Conservation (phyloP, 2,888 invertebrate genomes). For the Mythimna loreyi region DNA sequence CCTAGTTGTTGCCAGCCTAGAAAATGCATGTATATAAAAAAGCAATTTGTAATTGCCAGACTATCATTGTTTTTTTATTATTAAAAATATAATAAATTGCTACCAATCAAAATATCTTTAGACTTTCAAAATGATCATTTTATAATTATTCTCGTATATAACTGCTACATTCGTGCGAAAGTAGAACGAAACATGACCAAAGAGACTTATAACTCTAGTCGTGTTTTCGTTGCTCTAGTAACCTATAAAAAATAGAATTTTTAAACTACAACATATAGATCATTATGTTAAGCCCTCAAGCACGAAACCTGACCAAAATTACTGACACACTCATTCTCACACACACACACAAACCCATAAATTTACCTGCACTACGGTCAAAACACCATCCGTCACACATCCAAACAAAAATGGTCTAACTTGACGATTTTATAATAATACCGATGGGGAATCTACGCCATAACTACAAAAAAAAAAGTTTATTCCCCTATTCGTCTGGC, state of each 20-base stretch:
- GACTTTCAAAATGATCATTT: conserved; percentile 29
- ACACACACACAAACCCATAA: conserved; percentile 57
- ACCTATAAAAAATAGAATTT: conserved; percentile 46
- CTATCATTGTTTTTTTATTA: conserved; percentile 19
- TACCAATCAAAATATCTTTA: conserved; percentile 35
- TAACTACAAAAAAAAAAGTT: conserved; percentile 78
- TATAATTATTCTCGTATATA: conserved; percentile 12
- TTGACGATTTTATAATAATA: conserved; percentile 90
- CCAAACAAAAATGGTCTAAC: conserved; percentile 81
- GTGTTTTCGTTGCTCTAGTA: conserved; percentile 31
- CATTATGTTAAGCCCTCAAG: conserved; percentile 67
- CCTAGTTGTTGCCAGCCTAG: conserved; percentile 46
- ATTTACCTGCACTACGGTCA: conserved; percentile 69
- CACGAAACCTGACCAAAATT: conserved; percentile 67
- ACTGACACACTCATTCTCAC: conserved; percentile 58
- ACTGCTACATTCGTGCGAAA: conserved; percentile 11
- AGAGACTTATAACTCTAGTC: not conserved
- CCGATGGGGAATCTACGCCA: conserved; percentile 76
- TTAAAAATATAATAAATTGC: conserved; percentile 33
- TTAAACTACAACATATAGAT: conserved; percentile 40
- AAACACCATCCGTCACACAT: conserved; percentile 84
- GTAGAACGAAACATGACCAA: conserved; percentile 8
- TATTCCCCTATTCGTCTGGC: conserved; percentile 80
- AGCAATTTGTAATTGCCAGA: conserved; percentile 38
- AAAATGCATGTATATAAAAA: conserved; percentile 48